These are phyloP conservation scores for Drosophila sturtevanti DNA, from an alignment of 1,140 invertebrate genomes.

Conservation along the genomic window DNA sequence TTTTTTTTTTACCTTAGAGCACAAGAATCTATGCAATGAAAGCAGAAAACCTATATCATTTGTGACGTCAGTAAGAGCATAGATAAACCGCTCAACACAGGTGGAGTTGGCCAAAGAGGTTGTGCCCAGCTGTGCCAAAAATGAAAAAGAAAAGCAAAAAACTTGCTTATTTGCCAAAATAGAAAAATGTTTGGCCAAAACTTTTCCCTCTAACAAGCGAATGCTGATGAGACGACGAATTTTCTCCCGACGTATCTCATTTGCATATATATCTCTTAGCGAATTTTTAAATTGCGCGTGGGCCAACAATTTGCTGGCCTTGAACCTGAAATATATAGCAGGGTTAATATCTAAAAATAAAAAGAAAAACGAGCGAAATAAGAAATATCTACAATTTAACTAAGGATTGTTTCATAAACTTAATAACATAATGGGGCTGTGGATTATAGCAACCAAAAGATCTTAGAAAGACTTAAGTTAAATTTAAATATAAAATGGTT, in stretches of 20 bases:
- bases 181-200: conserved; percentile 40
- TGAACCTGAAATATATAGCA: not conserved
- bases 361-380: not conserved
- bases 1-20: conserved; percentile 33
- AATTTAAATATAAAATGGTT: too few species aligned
- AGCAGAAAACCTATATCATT: not conserved
- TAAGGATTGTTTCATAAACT: not conserved
- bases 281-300: conserved; percentile 24
- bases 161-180: conserved; percentile 38
- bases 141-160: not conserved
- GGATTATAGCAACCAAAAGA: not conserved
- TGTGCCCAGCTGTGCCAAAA: conserved; percentile 15
- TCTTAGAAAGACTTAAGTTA: not conserved
- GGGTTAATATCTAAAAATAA: not conserved
- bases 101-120: conserved; percentile 27
- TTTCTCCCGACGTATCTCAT: not conserved
- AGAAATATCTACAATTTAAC: not conserved
- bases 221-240: not conserved
- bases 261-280: not conserved
- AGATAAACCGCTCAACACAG: conserved; percentile 15
- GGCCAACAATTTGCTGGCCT: not conserved
- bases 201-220: conserved; percentile 24
- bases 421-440: not conserved
- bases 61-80: conserved; percentile 33
- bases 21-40: conserved; percentile 11